Evolutionary conservation across 2,888 invertebrate genomes (phyloP).

Genomic region (Elmis aenea): DNA sequence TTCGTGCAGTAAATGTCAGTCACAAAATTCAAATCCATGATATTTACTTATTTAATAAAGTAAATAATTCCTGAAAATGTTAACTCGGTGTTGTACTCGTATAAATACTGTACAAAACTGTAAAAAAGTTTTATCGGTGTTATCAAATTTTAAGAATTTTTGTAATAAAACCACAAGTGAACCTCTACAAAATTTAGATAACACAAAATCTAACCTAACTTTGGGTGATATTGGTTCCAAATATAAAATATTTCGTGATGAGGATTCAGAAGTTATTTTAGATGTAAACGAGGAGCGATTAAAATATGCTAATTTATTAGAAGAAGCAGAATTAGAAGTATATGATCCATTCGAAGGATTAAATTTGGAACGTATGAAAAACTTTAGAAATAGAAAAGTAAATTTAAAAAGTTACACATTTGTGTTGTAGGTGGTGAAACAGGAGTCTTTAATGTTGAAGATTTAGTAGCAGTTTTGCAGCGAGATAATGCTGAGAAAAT

Average conservation of each 20-base stretch:
- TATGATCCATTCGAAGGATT: constrained; percentile 60
- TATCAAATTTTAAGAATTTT: too few relatives aligned
- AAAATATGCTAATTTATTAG: constrained; percentile 32
- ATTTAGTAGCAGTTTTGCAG: constrained; percentile 69
- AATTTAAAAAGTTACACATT: too few relatives aligned
- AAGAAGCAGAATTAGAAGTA: constrained; percentile 35
- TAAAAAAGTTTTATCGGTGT: too few relatives aligned
- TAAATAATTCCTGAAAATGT: too few relatives aligned
- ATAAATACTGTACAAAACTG: too few relatives aligned
- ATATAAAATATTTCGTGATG: constrained; percentile 67
- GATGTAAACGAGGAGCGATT: constrained; percentile 65
- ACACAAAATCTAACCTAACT: constrained; percentile 3
- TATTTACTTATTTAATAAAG: too few relatives aligned
- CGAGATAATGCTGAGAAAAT: constrained; percentile 75
- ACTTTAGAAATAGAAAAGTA: too few relatives aligned
- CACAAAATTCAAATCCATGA: too few relatives aligned
- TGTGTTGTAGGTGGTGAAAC: constrained; percentile 62
- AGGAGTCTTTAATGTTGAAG: constrained; percentile 87
- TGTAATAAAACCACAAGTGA: too few relatives aligned
- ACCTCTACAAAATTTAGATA: background rate
- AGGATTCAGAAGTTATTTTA: constrained; percentile 63
- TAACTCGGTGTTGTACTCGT: too few relatives aligned
- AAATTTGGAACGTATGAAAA: constrained; percentile 55
- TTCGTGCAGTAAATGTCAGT: too few relatives aligned
- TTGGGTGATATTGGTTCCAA: constrained; percentile 44